phyloP scores from a whole-genome alignment of 2,888 invertebrate species.

The Liodrosophila aerea region DNA sequence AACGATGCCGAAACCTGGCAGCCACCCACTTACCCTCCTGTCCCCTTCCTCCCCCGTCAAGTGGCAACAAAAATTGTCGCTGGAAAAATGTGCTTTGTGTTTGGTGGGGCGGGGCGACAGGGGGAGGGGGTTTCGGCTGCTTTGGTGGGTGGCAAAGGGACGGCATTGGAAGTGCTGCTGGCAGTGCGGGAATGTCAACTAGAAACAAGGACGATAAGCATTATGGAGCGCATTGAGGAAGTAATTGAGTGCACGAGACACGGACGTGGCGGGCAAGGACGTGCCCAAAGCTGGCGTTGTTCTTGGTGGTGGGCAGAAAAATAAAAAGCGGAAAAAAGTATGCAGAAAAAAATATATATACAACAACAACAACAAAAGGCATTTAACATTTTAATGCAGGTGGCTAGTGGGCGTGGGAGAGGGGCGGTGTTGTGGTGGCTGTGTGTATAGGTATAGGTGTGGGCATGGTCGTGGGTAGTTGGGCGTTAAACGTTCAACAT shows the following conservation, averaged over 20 bases:
- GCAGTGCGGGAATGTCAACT: conserved; percentile 77
- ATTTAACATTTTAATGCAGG: conserved; percentile 77
- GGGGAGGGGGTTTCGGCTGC: conserved; percentile 3
- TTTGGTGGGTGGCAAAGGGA: conserved; percentile 8
- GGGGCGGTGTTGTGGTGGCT: conserved; percentile 11
- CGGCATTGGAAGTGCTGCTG: conserved; percentile 60
- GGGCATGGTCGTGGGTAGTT: background rate
- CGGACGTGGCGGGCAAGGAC: conserved; percentile 66
- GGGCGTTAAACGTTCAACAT: background rate
- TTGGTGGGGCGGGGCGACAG: no score
- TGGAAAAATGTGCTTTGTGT: conserved; percentile 76
- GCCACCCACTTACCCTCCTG: conserved; percentile 1
- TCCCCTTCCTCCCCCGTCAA: conserved; percentile 27
- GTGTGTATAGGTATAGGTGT: conserved; percentile 9
- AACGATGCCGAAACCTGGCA: conserved; percentile 55
- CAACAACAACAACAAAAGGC: conserved; percentile 48
- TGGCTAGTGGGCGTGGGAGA: conserved; percentile 36
- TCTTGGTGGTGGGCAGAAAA: conserved; percentile 15
- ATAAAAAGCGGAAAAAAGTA: conserved; percentile 13
- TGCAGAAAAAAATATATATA: conserved; percentile 31
- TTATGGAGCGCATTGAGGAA: conserved; percentile 80
- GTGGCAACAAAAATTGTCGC: conserved; percentile 77
- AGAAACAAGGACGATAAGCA: conserved; percentile 80
- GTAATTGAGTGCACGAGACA: conserved; percentile 78
- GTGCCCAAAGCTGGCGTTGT: conserved; percentile 20